phyloP scores from a whole-genome alignment of 2,797 vertebrate species.

The Tapirus indicus region DNA sequence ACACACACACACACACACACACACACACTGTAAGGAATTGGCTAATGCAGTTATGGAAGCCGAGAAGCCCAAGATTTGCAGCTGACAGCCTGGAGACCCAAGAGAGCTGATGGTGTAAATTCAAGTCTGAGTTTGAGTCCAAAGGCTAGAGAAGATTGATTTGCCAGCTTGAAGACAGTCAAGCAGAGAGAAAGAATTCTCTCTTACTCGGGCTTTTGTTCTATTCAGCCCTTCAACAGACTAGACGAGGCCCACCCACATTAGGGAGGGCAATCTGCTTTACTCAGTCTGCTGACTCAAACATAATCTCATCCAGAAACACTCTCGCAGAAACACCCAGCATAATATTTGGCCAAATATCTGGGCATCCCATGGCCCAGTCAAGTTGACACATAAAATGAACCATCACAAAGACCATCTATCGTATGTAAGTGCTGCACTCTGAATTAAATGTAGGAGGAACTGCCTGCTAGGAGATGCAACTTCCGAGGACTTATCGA shows the following conservation, averaged over 20 bases:
- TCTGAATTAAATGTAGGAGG: background rate
- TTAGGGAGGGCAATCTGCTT: background rate
- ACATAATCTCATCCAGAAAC: background rate
- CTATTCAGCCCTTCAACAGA: fast-evolving
- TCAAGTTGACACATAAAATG: background rate
- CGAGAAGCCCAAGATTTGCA: background rate
- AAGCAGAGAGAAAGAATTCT: background rate
- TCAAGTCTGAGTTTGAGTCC: background rate
- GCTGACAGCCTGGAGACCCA: background rate
- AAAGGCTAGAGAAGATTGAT: background rate
- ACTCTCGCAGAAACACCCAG: background rate
- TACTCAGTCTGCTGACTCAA: background rate
- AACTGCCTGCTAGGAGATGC: background rate
- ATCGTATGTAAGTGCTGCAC: fast-evolving
- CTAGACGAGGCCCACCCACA: background rate
- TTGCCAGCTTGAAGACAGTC: background rate
- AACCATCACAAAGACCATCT: background rate
- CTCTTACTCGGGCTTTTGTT: background rate
- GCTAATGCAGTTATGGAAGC: fast-evolving
- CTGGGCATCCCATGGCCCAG: background rate
- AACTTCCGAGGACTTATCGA: background rate
- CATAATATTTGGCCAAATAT: background rate
- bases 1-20: background rate
- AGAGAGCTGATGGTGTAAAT: background rate
- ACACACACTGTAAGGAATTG: background rate